phyloP scores from a whole-genome alignment of 2,888 invertebrate species.

The Agonopterix alstromeriana region DNA sequence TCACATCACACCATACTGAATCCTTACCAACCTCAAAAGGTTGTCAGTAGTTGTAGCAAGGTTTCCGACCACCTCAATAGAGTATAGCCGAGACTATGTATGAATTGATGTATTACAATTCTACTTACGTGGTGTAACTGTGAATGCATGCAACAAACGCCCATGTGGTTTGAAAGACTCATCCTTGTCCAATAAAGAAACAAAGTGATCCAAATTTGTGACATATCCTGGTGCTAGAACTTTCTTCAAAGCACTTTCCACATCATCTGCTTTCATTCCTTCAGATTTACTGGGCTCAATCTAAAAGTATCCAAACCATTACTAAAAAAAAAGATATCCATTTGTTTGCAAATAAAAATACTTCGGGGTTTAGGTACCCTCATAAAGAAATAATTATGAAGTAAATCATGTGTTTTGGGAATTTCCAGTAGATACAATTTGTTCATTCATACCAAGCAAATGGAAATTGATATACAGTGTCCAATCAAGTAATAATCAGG shows the following conservation, averaged over 20 bases:
- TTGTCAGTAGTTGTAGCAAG: too few species aligned
- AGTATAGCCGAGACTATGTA: too few species aligned
- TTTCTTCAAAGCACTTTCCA: slow-evolving; percentile 81
- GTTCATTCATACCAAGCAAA: too few species aligned
- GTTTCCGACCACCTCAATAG: too few species aligned
- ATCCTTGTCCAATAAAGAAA: slow-evolving; percentile 82
- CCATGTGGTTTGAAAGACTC: slow-evolving; percentile 87
- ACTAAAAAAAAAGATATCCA: neutral
- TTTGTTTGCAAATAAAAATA: neutral
- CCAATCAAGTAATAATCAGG: too few species aligned
- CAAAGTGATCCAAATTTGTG: slow-evolving; percentile 84
- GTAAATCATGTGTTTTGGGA: too few species aligned
- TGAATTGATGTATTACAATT: neutral
- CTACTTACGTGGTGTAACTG: slow-evolving; percentile 55
- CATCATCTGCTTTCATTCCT: slow-evolving; percentile 84
- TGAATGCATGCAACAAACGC: slow-evolving; percentile 79
- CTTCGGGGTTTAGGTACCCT: neutral
- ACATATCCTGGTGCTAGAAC: slow-evolving; percentile 83
- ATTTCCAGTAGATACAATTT: too few species aligned
- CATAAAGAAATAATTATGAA: too few species aligned
- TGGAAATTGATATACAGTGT: too few species aligned
- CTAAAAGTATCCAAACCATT: slow-evolving; percentile 21
- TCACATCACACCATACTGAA: too few species aligned
- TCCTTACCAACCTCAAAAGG: too few species aligned
- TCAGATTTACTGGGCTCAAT: slow-evolving; percentile 75